A percentile compares a stretch with the other conserved stretches of the same genome.
phyloP scores from a whole-genome alignment of 2,797 vertebrate species.

The Corythornis leucogaster region DNA sequence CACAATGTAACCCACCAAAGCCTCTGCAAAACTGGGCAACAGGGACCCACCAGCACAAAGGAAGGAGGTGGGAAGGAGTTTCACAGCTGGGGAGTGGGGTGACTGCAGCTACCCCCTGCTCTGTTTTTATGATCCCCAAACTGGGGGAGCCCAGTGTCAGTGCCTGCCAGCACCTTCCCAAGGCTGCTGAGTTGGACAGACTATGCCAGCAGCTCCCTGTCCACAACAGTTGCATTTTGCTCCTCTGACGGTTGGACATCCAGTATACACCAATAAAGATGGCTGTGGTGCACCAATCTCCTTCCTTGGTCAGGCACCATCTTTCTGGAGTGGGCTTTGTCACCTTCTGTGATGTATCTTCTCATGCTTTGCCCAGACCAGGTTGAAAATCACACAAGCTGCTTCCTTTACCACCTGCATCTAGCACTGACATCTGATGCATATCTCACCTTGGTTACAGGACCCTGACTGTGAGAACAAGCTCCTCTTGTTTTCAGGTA shows the following conservation, averaged over 20 bases:
- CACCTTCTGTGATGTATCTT: neutral
- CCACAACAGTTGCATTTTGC: neutral
- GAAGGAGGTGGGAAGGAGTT: neutral
- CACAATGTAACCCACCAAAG: neutral
- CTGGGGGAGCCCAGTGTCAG: accelerated
- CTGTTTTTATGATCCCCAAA: neutral
- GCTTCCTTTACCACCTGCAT: neutral
- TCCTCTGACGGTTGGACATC: neutral
- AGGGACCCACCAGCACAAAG: neutral
- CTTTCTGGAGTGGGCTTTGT: neutral
- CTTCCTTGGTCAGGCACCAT: neutral
- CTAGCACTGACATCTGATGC: neutral
- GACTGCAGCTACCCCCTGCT: accelerated
- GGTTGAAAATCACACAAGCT: neutral
- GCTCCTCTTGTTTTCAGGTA: neutral
- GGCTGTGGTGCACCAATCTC: accelerated
- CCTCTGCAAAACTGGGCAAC: neutral
- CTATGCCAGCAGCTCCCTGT: neutral
- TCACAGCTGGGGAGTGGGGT: neutral
- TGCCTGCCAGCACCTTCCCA: neutral
- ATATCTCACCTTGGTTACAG: neutral
- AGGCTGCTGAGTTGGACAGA: neutral
- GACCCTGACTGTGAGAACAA: neutral
- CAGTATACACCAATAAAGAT: neutral
- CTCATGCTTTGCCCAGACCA: neutral